phyloP scores from a whole-genome alignment of 2,888 invertebrate species.

The Neoaliturus tenellus region DNA sequence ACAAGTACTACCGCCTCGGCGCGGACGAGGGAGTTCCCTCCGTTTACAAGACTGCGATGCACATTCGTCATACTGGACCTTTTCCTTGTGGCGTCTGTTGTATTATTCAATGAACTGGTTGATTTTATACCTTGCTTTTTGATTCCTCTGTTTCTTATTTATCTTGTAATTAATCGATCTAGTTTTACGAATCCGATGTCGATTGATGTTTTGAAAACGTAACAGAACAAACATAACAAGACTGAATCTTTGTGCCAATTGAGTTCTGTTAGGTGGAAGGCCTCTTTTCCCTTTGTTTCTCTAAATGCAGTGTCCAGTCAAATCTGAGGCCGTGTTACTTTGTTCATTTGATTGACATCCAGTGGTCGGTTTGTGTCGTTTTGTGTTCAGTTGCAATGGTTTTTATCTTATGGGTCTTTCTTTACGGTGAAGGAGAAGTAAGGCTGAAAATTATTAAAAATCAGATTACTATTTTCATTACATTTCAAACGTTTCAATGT shows the following conservation, averaged over 20 bases:
- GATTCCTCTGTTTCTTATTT: slow-evolving; percentile 48
- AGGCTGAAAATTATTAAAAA: slow-evolving; percentile 9
- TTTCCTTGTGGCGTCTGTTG: slow-evolving; percentile 67
- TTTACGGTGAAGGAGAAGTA: neutral
- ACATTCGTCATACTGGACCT: slow-evolving; percentile 62
- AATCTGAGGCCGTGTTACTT: neutral
- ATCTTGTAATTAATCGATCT: slow-evolving; percentile 36
- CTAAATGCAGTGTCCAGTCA: neutral
- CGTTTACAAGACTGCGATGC: slow-evolving; percentile 59
- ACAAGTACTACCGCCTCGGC: slow-evolving; percentile 64
- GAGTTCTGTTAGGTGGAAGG: slow-evolving; percentile 58
- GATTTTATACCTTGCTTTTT: slow-evolving; percentile 40
- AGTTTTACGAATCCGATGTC: slow-evolving; percentile 37
- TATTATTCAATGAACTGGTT: slow-evolving; percentile 64
- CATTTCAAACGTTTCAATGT: neutral
- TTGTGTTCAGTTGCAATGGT: neutral
- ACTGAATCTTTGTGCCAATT: slow-evolving; percentile 66
- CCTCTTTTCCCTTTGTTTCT: slow-evolving; percentile 4
- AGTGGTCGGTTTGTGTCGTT: neutral
- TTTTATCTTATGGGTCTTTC: slow-evolving; percentile 1
- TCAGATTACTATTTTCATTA: neutral
- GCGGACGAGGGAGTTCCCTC: slow-evolving; percentile 51
- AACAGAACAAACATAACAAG: slow-evolving; percentile 59
- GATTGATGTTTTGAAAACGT: slow-evolving; percentile 13
- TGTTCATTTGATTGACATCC: neutral